A percentile compares a stretch with the other conserved stretches of the same genome.
phyloP scores from a whole-genome alignment of 2,888 invertebrate genomes.

The Drosophila niveifrons region DNA sequence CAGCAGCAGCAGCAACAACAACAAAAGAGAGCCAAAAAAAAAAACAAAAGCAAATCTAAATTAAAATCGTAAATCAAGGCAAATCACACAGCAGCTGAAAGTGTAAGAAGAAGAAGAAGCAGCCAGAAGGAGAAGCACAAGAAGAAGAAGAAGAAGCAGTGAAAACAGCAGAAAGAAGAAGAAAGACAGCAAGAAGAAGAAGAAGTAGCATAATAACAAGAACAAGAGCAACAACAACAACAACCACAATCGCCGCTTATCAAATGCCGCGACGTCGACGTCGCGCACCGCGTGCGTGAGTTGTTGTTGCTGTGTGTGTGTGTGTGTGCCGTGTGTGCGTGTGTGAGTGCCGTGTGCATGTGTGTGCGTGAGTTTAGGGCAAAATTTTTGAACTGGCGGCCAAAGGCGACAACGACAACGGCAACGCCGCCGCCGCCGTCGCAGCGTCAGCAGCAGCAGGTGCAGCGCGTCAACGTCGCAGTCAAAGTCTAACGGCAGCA shows the following conservation, averaged over 20 bases:
- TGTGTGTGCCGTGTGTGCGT: conserved; percentile 20
- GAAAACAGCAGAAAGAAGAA: not conserved
- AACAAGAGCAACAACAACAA: conserved; percentile 1
- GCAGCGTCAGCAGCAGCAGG: conserved; percentile 56
- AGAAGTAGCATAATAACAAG: conserved; percentile 5
- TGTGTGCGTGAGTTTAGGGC: conserved; percentile 61
- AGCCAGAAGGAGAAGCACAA: not conserved
- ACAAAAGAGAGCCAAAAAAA: conserved; percentile 5
- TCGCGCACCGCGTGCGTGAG: conserved; percentile 68
- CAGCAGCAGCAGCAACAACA: conserved; percentile 12
- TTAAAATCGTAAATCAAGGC: conserved; percentile 61
- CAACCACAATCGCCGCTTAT: conserved; percentile 50
- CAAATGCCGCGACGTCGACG: conserved; percentile 76
- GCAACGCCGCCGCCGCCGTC: conserved; percentile 59
- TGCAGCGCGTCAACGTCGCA: conserved; percentile 71
- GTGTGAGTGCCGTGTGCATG: conserved; percentile 39
- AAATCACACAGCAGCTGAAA: conserved; percentile 38
- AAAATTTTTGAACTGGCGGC: conserved; percentile 76
- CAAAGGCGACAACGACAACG: conserved; percentile 66
- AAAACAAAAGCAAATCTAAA: conserved; percentile 43
- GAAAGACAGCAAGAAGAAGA: conserved; percentile 1
- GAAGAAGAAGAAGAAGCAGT: not conserved
- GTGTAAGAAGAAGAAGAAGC: conserved; percentile 1
- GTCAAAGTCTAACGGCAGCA: conserved; percentile 55
- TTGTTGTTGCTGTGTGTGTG: conserved; percentile 13